Base-by-base conservation (phyloP, 2,888 invertebrate genomes). In the Carabus problematicus region DNA sequence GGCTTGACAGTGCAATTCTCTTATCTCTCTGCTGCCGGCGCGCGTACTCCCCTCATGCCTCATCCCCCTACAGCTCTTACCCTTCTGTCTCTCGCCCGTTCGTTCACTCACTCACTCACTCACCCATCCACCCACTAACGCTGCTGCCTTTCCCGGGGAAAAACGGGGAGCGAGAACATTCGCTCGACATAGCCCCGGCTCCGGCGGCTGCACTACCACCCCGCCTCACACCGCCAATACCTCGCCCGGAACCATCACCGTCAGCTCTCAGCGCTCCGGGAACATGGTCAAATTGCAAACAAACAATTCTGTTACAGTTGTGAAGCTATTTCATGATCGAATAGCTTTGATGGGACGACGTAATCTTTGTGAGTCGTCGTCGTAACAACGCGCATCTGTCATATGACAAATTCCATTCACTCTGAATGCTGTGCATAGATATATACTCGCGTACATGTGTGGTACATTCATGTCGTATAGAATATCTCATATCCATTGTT, bases 1-100 rank as follows among this genome's bases (percentile, higher is more conserved):
- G 89, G 89, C 87, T 88, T 91, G 91, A 91, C 91, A 91, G 91
- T 90, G 90, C 91, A 91, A 91, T 91, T 91, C 91, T 90, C 90
- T 91, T 91, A 91, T 91, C 91, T 89, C 83, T 84, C 83, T 83
- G 83, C 84, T 84, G 84, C 85, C 84, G 67, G 54, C 56, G 56
- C 39, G 77, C 79, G 77, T 77, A 77, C 47, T 11, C 47, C 11
- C 47, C 58, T 60, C 40, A 49, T 40, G 58, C 64, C 29, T 56
- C 45, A 55, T 64, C 52, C 45, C 55, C 19, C 45, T 56, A 56
- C 59, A 49, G 39, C 59, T 60, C 58, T 47, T 67, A 49, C 49
- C 19, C 11, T 41, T 56, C 54, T 39, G 56, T 56, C 56, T 12
- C 29, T 56, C 29, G 29, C 40, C 40, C 12, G 18, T 8, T 16